Percentiles rank a stretch among this genome's conserved stretches.
These are phyloP conservation scores for Pangasianodon hypophthalmus DNA, from an alignment of 2,113 vertebrate species.

Conservation along the genomic window DNA sequence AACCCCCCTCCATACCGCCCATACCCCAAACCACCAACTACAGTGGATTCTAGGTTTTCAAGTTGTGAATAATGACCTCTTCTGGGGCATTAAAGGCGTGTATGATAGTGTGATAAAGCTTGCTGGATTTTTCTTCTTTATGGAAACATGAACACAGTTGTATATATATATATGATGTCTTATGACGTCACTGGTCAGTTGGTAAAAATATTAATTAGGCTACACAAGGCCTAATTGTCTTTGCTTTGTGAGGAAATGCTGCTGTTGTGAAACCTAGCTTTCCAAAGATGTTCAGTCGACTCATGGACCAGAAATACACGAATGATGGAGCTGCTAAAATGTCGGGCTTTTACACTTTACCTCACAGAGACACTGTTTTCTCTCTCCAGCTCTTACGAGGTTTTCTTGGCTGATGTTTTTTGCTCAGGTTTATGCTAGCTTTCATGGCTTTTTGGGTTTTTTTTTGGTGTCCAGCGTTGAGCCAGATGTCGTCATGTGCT, in stretches of 20 bases:
- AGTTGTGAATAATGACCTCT: neutral
- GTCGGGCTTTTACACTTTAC: conserved; percentile 42
- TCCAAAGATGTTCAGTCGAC: conserved; percentile 54
- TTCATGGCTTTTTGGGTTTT: neutral
- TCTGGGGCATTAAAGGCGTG: neutral
- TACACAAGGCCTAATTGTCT: neutral
- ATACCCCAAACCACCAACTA: neutral
- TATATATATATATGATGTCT: neutral
- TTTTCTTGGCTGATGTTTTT: neutral
- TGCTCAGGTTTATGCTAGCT: neutral
- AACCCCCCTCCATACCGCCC: neutral
- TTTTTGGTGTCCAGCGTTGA: neutral
- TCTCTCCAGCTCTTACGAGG: neutral
- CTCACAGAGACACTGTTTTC: neutral
- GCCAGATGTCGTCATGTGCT: conserved; percentile 39
- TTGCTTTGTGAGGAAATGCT: neutral
- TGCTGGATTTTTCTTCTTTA: neutral
- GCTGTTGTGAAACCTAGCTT: neutral
- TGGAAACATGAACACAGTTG: no score
- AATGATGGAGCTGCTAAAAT: conserved; percentile 52
- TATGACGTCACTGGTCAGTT: neutral
- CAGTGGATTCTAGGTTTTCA: neutral
- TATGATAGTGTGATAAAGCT: neutral
- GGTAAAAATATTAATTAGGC: neutral
- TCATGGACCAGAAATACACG: conserved; percentile 51